These are phyloP conservation scores for Leptobrachium ailaonicum DNA, from an alignment of 2,113 vertebrate genomes.

Conservation along the genomic window DNA sequence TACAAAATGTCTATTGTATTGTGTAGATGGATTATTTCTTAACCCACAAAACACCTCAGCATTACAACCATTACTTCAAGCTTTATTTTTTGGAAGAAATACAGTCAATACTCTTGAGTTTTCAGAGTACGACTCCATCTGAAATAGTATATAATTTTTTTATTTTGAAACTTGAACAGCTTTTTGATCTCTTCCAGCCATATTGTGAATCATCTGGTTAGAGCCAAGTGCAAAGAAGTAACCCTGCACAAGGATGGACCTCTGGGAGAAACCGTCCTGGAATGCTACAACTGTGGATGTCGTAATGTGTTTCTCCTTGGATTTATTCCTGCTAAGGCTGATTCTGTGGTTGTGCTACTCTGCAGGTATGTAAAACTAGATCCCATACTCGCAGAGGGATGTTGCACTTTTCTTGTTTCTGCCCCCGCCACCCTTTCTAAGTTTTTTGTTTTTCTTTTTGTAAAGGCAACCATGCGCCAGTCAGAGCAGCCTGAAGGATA, in stretches of 20 bases:
- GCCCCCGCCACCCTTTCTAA: neutral
- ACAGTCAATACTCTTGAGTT: no score
- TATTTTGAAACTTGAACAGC: neutral
- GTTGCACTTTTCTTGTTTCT: neutral
- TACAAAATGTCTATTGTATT: no score
- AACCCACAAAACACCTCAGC: no score
- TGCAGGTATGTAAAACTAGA: constrained; percentile 78
- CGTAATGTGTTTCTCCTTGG: constrained; percentile 96
- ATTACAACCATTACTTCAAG: no score
- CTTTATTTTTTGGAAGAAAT: no score
- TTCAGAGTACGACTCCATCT: no score
- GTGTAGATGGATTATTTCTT: no score
- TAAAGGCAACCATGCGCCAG: constrained; percentile 96
- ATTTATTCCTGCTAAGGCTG: constrained; percentile 97
- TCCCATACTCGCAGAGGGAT: neutral
- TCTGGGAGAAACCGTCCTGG: constrained; percentile 92
- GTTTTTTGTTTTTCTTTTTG: neutral
- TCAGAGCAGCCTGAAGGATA: constrained; percentile 98
- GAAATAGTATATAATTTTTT: neutral
- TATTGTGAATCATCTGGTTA: constrained; percentile 96
- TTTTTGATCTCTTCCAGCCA: constrained; percentile 72
- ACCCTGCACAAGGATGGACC: constrained; percentile 97
- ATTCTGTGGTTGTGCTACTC: constrained; percentile 93
- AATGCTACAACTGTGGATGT: constrained; percentile 97
- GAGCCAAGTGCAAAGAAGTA: constrained; percentile 98